Conservation (phyloP, 2,888 invertebrate genomes). For the Drosophila ustulata region DNA sequence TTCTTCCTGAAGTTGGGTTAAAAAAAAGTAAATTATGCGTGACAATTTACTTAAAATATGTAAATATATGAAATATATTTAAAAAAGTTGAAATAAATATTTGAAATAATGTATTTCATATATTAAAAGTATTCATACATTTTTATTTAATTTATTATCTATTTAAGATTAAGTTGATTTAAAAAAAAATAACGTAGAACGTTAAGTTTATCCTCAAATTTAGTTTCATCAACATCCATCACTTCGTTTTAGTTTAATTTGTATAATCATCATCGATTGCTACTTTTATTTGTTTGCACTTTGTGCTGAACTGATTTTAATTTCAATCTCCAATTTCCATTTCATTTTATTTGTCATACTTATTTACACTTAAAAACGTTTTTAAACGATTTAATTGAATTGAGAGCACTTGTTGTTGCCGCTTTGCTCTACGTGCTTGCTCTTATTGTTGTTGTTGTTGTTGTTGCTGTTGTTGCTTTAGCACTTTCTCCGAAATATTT, state of each 20-base stretch:
- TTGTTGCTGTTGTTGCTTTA: constrained; percentile 24
- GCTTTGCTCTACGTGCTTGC: constrained; percentile 17
- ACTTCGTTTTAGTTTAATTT: too few species aligned
- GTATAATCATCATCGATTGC: too few species aligned
- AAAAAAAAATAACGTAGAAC: too few species aligned
- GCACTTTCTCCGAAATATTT: constrained; percentile 58
- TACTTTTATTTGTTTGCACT: not conserved
- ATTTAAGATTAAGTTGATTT: too few species aligned
- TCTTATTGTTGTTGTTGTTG: constrained; percentile 10
- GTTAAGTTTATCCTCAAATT: too few species aligned
- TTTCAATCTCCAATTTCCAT: constrained; percentile 23
- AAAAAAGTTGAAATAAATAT: too few species aligned
- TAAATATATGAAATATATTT: too few species aligned
- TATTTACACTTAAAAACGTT: constrained; percentile 37
- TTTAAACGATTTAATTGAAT: constrained; percentile 63
- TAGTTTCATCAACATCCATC: too few species aligned
- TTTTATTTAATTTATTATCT: too few species aligned
- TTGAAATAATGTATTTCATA: not conserved
- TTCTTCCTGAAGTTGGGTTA: too few species aligned
- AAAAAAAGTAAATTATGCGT: too few species aligned
- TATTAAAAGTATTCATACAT: not conserved
- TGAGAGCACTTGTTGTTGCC: constrained; percentile 45
- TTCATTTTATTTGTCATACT: constrained; percentile 39
- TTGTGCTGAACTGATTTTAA: constrained; percentile 30
- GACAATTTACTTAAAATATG: too few species aligned